Evolutionary conservation across 2,888 invertebrate genomes (phyloP), one percentile per base, ranked within the genome.

Genomic region (Ametastegia equiseti): DNA sequence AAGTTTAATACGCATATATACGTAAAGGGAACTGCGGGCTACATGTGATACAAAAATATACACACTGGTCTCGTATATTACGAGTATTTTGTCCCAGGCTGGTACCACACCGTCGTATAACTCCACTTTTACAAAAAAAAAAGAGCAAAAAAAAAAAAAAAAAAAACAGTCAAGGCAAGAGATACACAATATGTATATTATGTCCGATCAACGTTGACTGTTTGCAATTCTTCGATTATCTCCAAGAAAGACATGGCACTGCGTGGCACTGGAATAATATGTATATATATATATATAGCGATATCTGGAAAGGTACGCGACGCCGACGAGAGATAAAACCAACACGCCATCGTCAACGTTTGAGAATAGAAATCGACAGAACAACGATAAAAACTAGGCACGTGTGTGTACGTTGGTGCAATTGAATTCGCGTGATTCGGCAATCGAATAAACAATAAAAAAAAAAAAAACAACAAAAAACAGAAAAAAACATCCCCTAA

Each of bases 221-320:
- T 67, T 80, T 47, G 80, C 79, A 82, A 79, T 81, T 77, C 69
- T 81, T 79, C 81, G 75, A 79, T 81, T 45, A 78, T 80, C 63
- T 33, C 19, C 7, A 33, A 11, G 75, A 80, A 82, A 84, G 80
- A 65, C 84, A 84, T n/a, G 86, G 86, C 81, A 86, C 86, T 65
- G 81, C 83, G 82, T 86, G 86, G 86, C 84, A 86, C 86, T 78
- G 82, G 23, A 65, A 30, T 63, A 75, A 23, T 4, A 11, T 11
- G 30, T n/a, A n/a, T n/a, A n/a, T n/a, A n/a, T n/a, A n/a, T n/a
- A n/a, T n/a, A n/a, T n/a, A n/a, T n/a, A n/a, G n/a, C n/a, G n/a
- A n/a, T n/a, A n/a, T n/a, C n/a, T 27, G 27, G 23, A 23, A 23
- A 50, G 73, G 19, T 3, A 42, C 60, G 78, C 42, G 78, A 33